A percentile compares a stretch with the other conserved stretches of the same genome.
Conservation (phyloP, 53 echinoderm and acorn worm genomes). For the Patiria pectinifera region DNA sequence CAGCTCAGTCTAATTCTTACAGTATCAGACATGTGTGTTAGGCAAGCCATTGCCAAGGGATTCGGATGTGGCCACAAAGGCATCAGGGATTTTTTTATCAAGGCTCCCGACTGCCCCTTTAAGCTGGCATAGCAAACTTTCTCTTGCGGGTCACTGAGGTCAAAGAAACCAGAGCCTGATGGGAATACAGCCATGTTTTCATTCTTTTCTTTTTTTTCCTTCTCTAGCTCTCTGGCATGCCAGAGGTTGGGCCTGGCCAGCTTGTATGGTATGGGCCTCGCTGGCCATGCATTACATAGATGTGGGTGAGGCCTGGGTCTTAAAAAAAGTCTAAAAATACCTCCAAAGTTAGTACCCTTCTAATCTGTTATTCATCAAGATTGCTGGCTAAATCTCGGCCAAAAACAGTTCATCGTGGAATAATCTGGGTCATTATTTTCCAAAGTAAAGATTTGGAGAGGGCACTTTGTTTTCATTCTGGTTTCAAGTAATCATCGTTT, state of each 20-base stretch:
- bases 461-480: no score
- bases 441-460: no score
- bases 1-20: no score
- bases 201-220: background rate
- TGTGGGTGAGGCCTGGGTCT: background rate
- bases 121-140: constrained; percentile 34
- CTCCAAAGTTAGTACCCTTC: background rate
- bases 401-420: background rate
- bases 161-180: constrained; percentile 46
- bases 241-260: constrained; percentile 39
- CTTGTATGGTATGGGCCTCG: background rate
- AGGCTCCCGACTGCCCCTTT: constrained; percentile 30
- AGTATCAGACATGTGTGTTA: no score
- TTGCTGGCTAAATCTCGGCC: background rate
- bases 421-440: no score
- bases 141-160: constrained; percentile 47
- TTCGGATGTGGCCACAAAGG: no score
- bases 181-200: constrained; percentile 53
- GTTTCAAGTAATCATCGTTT: no score
- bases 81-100: background rate
- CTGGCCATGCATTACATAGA: background rate
- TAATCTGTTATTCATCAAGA: background rate
- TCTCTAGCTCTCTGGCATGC: constrained; percentile 29
- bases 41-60: no score
- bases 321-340: background rate